Conservation (phyloP, 2,797 vertebrate species). For the Melanotaenia nigrans region DNA sequence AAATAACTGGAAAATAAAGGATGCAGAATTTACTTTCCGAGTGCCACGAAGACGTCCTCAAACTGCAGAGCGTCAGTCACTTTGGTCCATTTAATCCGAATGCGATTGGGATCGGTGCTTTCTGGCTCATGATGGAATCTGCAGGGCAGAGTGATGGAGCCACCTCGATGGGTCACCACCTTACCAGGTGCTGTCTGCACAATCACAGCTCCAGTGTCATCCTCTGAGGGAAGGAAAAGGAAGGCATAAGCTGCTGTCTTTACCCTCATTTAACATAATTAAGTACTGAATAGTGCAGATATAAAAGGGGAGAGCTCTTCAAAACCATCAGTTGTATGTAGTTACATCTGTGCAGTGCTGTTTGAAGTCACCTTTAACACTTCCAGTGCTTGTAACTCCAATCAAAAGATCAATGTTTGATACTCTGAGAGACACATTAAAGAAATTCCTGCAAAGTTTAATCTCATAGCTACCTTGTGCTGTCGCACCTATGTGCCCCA, state of each 20-base stretch:
- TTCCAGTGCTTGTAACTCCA: conserved; percentile 11
- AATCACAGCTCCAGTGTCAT: conserved; percentile 91
- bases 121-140: conserved; percentile 91
- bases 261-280: background rate
- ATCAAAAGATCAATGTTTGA: conserved; percentile 10
- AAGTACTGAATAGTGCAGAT: background rate
- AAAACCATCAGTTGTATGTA: background rate
- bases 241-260: background rate
- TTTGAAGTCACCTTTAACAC: conserved; percentile 1
- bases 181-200: conserved; percentile 95
- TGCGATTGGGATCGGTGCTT: conserved; percentile 82
- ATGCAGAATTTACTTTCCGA: conserved; percentile 79
- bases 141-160: conserved; percentile 94
- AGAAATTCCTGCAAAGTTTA: background rate
- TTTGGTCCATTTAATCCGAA: conserved; percentile 97
- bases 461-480: background rate
- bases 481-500: too few species aligned
- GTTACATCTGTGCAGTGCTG: conserved; percentile 2
- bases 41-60: conserved; percentile 90
- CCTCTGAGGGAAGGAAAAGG: conserved; percentile 80
- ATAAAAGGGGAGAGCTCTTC: background rate
- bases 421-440: conserved; percentile 12
- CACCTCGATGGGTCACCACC: conserved; percentile 93
- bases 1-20: background rate
- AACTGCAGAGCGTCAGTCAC: conserved; percentile 89